Conservation (phyloP, 2,888 invertebrate genomes). For the Philopedon plagiatum region DNA sequence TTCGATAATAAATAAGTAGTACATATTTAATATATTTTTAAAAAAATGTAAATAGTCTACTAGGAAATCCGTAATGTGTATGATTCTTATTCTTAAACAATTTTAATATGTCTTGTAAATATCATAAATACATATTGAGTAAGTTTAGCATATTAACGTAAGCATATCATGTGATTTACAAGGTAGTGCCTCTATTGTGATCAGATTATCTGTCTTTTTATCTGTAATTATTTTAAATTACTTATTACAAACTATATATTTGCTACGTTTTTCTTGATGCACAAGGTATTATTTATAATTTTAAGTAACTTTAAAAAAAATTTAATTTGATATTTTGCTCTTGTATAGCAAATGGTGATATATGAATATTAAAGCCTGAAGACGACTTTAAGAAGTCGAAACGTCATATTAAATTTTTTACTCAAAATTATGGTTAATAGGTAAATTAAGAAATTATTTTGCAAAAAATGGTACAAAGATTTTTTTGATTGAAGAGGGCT, state of each 20-base stretch:
- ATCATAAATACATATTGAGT: conserved; percentile 37
- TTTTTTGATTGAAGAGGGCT: no score
- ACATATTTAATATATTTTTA: conserved; percentile 14
- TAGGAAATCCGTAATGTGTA: conserved; percentile 12
- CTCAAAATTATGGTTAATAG: no score
- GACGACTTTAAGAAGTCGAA: no score
- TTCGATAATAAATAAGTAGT: conserved; percentile 1
- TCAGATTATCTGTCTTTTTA: conserved; percentile 58
- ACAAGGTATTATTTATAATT: background rate
- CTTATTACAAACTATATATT: conserved; percentile 21
- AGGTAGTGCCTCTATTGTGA: conserved; percentile 69
- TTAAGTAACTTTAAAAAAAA: background rate
- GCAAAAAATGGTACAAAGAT: no score
- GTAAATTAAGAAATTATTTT: no score
- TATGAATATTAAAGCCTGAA: no score
- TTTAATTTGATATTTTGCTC: no score
- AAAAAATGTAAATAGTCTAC: conserved; percentile 12
- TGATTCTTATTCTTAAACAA: background rate
- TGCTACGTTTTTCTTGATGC: conserved; percentile 8
- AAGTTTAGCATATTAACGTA: no score
- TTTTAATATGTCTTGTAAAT: conserved; percentile 27
- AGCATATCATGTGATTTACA: conserved; percentile 70
- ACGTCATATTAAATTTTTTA: no score
- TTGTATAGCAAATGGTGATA: no score
- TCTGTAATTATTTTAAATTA: conserved; percentile 9